Conservation (phyloP, 1,140 invertebrate species). For the Drosophila cardini region DNA sequence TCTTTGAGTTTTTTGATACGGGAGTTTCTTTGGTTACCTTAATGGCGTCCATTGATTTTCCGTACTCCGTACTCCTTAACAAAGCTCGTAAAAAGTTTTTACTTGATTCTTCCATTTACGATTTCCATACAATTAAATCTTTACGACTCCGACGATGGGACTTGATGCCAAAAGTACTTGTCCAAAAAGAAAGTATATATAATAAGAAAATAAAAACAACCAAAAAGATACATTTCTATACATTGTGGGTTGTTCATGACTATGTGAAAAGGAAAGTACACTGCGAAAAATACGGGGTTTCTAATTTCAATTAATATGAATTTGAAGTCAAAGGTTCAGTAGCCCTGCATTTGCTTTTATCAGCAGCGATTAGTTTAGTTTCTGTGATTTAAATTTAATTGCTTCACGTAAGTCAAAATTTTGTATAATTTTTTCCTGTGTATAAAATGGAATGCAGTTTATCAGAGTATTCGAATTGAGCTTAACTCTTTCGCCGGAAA, state of each 20-base stretch:
- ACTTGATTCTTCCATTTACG: conserved; percentile 69
- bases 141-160: conserved; percentile 61
- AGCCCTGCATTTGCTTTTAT: too few relatives aligned
- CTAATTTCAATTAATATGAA: too few relatives aligned
- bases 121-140: conserved; percentile 83
- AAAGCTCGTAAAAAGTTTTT: conserved; percentile 60
- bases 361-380: too few relatives aligned
- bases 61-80: conserved; percentile 4
- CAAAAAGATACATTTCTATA: conserved; percentile 34
- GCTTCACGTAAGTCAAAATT: too few relatives aligned
- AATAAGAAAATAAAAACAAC: conserved; percentile 9
- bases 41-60: conserved; percentile 74
- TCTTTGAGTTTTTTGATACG: conserved; percentile 3
- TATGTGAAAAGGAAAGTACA: neutral
- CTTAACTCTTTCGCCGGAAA: conserved; percentile 12
- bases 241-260: conserved; percentile 8
- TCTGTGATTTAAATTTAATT: too few relatives aligned
- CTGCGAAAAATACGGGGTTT: too few relatives aligned
- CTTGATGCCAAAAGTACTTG: conserved; percentile 39
- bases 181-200: conserved; percentile 10
- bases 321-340: too few relatives aligned
- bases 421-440: too few relatives aligned
- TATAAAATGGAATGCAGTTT: too few relatives aligned
- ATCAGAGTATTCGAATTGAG: conserved; percentile 24
- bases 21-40: conserved; percentile 52